A percentile compares a stretch with the other conserved stretches of the same genome.
Conservation (phyloP, 2,113 vertebrate species). For the Ceyx margarethae region DNA sequence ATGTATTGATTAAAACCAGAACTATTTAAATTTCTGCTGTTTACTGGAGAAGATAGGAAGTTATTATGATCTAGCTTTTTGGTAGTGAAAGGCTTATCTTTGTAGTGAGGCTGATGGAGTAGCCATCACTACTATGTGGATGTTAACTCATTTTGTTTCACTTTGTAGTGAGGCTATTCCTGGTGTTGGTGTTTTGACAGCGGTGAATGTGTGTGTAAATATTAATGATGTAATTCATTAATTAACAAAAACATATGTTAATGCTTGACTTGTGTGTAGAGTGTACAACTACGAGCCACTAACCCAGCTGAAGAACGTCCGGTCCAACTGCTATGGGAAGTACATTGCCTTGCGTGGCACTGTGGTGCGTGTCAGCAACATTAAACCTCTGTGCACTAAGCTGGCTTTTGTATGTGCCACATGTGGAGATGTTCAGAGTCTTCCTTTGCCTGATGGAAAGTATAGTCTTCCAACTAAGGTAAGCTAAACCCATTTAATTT, state of each 20-base stretch:
- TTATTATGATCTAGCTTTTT: neutral
- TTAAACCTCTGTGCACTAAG: slow-evolving; percentile 88
- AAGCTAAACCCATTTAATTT: neutral
- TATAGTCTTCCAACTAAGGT: slow-evolving; percentile 91
- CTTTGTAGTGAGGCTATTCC: neutral
- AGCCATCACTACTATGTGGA: too few species aligned
- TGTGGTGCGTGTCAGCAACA: slow-evolving; percentile 91
- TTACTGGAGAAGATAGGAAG: neutral
- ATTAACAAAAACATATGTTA: neutral
- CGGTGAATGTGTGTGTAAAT: neutral
- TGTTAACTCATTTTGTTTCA: too few species aligned
- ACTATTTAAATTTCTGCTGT: neutral
- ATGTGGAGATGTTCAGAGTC: slow-evolving; percentile 80
- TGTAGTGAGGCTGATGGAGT: neutral
- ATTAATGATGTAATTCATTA: too few species aligned
- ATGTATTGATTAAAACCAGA: neutral
- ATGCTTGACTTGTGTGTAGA: slow-evolving; percentile 66
- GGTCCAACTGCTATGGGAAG: slow-evolving; percentile 91
- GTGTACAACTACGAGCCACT: slow-evolving; percentile 93
- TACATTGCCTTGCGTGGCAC: slow-evolving; percentile 89
- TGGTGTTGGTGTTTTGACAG: neutral
- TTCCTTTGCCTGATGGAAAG: slow-evolving; percentile 88
- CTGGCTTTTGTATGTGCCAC: slow-evolving; percentile 87
- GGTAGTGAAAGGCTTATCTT: neutral
- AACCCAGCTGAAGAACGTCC: slow-evolving; percentile 85